Evolutionary conservation across 2,797 vertebrate genomes (phyloP), one percentile per base, ranked within the genome.

Genomic region (Tympanoctomys barrerae): DNA sequence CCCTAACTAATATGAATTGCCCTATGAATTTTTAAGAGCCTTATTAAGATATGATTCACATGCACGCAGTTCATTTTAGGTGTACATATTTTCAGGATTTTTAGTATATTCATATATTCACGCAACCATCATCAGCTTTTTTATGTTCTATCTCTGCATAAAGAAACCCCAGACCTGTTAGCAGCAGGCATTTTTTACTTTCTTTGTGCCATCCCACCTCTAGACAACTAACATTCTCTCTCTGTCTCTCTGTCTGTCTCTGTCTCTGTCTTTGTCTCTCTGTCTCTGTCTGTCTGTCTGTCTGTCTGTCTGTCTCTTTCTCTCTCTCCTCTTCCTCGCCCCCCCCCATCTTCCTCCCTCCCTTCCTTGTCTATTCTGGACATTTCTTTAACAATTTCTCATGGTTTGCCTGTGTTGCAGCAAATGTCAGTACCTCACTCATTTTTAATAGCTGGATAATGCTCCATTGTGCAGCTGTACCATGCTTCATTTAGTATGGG

Each of bases 331-430:
- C 22, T 5, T 0, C 7, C 21, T 59, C 57, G 1, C 21, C 19
- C 57, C 11, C 16, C 13, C 54, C 54, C 13, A 1, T 19, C 18
- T 59, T 59, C 59, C 19, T 22, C 21, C 59, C 8, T 24, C 8
- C 59, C 21, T 24, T 61, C 57, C 19, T 24, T 89, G 21, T 18
- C 59, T 68, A 10, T 28, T 80, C 49, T 52, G 85, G 33, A 33
- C 57, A 90, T 90, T 57, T 71, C 73, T 88, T 93, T 87, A 66
- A 49, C 22, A 1, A 83, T 88, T 75, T 90, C 66, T 61, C 19
- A 57, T 66, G 68, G 42, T 52, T 33, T 57, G 39, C 57, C 7
- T n/a, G 5, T 10, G 13, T 73, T 62, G 28, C 57, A 28, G 61
- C 31, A 18, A 71, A 1, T 49, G 22, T 66, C 57, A 64, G 11